phyloP scores from a whole-genome alignment of 2,113 vertebrate genomes.

The Scomber japonicus region DNA sequence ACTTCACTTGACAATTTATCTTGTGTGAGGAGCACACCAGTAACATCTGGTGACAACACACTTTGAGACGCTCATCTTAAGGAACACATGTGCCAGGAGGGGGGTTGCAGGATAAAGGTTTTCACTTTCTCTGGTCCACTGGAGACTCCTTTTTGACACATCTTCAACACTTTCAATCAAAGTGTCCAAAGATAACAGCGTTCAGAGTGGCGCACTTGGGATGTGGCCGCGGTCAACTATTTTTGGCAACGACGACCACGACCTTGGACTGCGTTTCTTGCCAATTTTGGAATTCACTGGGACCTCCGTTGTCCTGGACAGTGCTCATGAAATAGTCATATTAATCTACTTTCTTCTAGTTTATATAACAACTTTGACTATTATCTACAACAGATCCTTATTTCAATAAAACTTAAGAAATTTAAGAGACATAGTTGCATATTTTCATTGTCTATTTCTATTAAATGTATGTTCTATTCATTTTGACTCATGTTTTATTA shows the following conservation, averaged over 20 bases:
- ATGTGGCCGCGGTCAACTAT: slow-evolving; percentile 88
- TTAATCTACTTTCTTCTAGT: slow-evolving; percentile 5
- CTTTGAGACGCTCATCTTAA: slow-evolving; percentile 29
- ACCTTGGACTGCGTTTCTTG: slow-evolving; percentile 91
- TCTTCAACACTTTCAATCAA: slow-evolving; percentile 87
- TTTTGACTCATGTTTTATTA: slow-evolving; percentile 28
- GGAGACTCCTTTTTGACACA: slow-evolving; percentile 87
- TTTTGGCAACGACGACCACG: slow-evolving; percentile 91
- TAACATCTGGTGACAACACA: slow-evolving; percentile 1
- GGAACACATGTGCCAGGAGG: slow-evolving; percentile 19
- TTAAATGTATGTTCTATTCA: slow-evolving; percentile 37
- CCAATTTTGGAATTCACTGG: slow-evolving; percentile 92
- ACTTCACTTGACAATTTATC: slow-evolving; percentile 11
- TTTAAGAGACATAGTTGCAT: slow-evolving; percentile 2
- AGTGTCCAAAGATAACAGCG: slow-evolving; percentile 92
- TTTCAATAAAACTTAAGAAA: background rate
- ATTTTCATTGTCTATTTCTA: slow-evolving; percentile 23
- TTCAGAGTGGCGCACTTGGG: slow-evolving; percentile 92
- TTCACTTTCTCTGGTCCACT: slow-evolving; percentile 63
- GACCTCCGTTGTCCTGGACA: slow-evolving; percentile 67
- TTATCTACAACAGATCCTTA: background rate
- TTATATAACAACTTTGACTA: background rate
- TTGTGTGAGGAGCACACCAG: slow-evolving; percentile 26
- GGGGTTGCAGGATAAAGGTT: slow-evolving; percentile 45
- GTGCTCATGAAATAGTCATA: slow-evolving; percentile 25